These are phyloP conservation scores for Chauna torquata DNA, from an alignment of 2,113 vertebrate genomes.

Conservation along the genomic window DNA sequence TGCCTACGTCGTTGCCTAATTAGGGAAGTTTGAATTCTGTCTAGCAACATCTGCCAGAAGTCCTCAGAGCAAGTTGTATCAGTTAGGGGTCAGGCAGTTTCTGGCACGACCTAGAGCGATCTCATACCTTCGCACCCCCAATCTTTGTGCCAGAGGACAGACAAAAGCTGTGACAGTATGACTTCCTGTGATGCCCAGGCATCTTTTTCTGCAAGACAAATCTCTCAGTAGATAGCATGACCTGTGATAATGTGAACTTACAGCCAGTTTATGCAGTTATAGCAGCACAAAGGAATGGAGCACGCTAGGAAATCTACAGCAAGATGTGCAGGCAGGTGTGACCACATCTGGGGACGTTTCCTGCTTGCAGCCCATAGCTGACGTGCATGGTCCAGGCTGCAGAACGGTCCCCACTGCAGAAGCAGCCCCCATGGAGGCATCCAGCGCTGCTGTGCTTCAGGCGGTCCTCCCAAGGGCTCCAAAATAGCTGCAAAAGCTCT, in stretches of 20 bases:
- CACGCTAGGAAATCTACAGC: background rate
- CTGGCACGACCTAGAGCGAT: background rate
- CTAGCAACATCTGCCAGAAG: background rate
- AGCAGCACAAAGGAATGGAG: background rate
- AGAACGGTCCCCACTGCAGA: background rate
- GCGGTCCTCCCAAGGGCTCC: accelerated
- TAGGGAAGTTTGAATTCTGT: background rate
- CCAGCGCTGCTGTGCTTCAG: accelerated
- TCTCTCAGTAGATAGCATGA: background rate
- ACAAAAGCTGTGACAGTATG: background rate
- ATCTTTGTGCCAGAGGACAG: background rate
- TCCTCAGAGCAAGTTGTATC: background rate
- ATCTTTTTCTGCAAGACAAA: background rate
- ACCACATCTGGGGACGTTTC: accelerated
- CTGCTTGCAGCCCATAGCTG: background rate
- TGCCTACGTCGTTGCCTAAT: background rate
- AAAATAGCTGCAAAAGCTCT: background rate
- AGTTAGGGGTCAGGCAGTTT: background rate
- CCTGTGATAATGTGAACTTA: background rate
- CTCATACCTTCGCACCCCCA: background rate
- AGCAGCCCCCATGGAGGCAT: background rate
- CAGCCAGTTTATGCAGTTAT: background rate
- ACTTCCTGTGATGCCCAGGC: background rate
- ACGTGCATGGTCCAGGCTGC: background rate
- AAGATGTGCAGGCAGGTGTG: background rate